These are phyloP conservation scores for Diplogasteroides magnus DNA, from an alignment of 1,140 invertebrate genomes.

Conservation along the genomic window DNA sequence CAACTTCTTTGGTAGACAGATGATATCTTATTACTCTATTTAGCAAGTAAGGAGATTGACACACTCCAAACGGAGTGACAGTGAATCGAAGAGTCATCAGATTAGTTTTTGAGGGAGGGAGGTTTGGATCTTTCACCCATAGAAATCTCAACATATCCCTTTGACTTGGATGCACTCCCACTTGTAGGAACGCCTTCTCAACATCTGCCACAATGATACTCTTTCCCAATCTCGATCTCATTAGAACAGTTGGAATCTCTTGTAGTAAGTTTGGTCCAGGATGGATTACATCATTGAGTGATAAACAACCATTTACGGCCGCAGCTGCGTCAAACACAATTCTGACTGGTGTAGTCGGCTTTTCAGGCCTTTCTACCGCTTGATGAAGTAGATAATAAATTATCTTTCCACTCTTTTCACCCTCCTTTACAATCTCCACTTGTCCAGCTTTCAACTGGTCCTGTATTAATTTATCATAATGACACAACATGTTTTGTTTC, in stretches of 20 bases:
- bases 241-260: conserved; percentile 16
- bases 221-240: conserved; percentile 22
- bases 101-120: conserved; percentile 16
- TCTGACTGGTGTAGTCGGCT: conserved; percentile 48
- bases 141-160: conserved; percentile 26
- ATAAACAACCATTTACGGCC: conserved; percentile 33
- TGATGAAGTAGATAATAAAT: conserved; percentile 59
- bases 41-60: conserved; percentile 18
- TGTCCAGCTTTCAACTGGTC: too few species aligned
- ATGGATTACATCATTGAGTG: conserved; percentile 44
- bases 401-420: too few species aligned
- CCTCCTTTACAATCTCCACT: too few species aligned
- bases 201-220: too few species aligned
- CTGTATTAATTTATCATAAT: too few species aligned
- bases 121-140: conserved; percentile 25
- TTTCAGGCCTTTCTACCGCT: conserved; percentile 30
- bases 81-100: conserved; percentile 14
- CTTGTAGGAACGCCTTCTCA: too few species aligned
- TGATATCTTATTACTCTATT: conserved; percentile 17
- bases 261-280: conserved; percentile 26
- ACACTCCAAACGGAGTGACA: conserved; percentile 27
- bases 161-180: conserved; percentile 21
- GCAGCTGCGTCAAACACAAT: conserved; percentile 56
- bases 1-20: conserved; percentile 8
- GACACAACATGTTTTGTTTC: too few species aligned